Percentiles rank a stretch among this genome's conserved stretches.
Conservation (phyloP, 1,140 invertebrate species). For the Bombus pascuorum region DNA sequence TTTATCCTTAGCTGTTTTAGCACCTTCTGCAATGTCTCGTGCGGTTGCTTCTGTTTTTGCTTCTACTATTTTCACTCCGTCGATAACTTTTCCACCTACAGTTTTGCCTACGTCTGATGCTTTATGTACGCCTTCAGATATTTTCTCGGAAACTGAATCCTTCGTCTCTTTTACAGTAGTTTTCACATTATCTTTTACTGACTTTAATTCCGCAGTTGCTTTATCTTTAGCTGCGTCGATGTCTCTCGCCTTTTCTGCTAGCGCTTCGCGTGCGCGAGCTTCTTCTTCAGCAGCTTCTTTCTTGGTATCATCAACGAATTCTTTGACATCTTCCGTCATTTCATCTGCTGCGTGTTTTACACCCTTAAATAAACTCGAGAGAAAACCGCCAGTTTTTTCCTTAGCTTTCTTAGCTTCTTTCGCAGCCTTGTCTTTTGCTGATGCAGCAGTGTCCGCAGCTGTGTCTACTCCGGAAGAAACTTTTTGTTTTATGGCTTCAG, state of each 20-base stretch:
- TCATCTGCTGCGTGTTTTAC: slow-evolving; percentile 73
- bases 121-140: no score
- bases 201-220: no score
- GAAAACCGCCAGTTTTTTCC: slow-evolving; percentile 58
- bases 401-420: slow-evolving; percentile 65
- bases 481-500: slow-evolving; percentile 33
- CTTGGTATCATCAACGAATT: slow-evolving; percentile 70
- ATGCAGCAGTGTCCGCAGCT: background rate
- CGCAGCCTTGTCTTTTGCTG: slow-evolving; percentile 27
- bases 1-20: no score
- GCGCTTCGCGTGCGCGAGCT: background rate
- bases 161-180: no score
- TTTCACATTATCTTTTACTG: no score
- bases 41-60: no score
- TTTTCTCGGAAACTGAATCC: no score
- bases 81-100: no score
- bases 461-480: slow-evolving; percentile 9
- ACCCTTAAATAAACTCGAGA: slow-evolving; percentile 66
- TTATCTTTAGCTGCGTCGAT: background rate
- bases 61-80: no score
- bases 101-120: no score
- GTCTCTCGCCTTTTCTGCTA: background rate
- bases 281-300: slow-evolving; percentile 59
- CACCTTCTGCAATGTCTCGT: no score
- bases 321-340: slow-evolving; percentile 72